Percentiles rank a stretch among this genome's conserved stretches.
Conservation (phyloP, 1,140 invertebrate species). For the Parapsyche elsis region DNA sequence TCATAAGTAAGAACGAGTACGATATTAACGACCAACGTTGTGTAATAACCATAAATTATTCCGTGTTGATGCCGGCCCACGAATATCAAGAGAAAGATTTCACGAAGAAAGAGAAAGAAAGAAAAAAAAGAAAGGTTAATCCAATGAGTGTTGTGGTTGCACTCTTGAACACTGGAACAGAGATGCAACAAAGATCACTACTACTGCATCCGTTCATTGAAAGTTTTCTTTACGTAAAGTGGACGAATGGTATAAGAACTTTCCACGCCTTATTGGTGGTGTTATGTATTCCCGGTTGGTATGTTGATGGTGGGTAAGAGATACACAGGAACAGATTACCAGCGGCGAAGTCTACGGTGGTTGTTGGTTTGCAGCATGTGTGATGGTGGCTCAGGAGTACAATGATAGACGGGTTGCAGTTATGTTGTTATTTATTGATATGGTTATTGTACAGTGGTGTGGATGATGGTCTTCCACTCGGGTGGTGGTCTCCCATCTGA, state of each 20-base stretch:
- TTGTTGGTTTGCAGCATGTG: no score
- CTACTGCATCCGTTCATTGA: constrained; percentile 69
- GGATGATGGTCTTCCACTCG: no score
- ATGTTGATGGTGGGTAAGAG: no score
- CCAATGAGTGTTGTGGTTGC: constrained; percentile 67
- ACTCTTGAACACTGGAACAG: constrained; percentile 65
- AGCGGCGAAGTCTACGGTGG: no score
- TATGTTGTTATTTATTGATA: no score
- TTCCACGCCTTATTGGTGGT: constrained; percentile 67
- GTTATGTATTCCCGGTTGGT: no score
- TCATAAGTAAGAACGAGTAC: constrained; percentile 62
- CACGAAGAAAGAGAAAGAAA: no score
- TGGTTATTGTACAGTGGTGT: no score
- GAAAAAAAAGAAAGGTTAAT: background rate
- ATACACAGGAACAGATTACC: no score
- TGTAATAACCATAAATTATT: constrained; percentile 65
- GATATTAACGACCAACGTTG: constrained; percentile 64
- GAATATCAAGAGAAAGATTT: constrained; percentile 61
- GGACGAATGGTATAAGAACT: constrained; percentile 66
- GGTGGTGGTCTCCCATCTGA: no score
- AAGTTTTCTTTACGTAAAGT: constrained; percentile 69
- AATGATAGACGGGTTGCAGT: no score
- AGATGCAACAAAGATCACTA: constrained; percentile 64
- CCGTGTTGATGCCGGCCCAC: constrained; percentile 62
- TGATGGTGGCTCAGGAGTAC: no score